Evolutionary conservation across 2,888 invertebrate genomes (phyloP).

Genomic region (Callosobruchus maculatus): DNA sequence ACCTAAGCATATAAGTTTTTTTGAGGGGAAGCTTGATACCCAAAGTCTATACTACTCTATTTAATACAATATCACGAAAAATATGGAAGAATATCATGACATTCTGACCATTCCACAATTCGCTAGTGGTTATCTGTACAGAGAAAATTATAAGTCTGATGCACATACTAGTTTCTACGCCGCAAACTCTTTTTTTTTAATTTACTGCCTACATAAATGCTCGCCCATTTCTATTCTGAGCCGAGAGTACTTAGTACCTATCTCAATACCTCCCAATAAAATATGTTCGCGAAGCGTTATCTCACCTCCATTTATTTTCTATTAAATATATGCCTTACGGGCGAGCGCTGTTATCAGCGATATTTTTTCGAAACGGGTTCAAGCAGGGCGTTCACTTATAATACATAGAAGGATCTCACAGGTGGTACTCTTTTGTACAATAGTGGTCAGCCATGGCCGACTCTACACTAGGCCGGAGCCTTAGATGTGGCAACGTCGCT

Average conservation of each 20-base stretch:
- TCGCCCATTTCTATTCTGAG: not conserved
- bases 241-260: not conserved
- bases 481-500: too few relatives aligned
- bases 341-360: not conserved
- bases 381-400: not conserved
- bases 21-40: too few relatives aligned
- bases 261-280: not conserved
- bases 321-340: not conserved
- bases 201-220: not conserved
- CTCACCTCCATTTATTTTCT: not conserved
- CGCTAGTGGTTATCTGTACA: too few relatives aligned
- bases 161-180: not conserved
- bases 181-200: not conserved
- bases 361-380: not conserved
- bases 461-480: too few relatives aligned
- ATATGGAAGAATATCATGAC: too few relatives aligned
- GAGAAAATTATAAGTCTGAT: too few relatives aligned
- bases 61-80: too few relatives aligned
- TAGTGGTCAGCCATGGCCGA: too few relatives aligned
- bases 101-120: too few relatives aligned
- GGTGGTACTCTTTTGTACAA: not conserved
- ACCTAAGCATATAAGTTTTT: too few relatives aligned
- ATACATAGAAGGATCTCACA: not conserved
- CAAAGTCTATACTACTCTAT: too few relatives aligned
- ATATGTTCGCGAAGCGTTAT: not conserved